Percentiles rank a stretch among this genome's conserved stretches.
Evolutionary conservation across 2,888 invertebrate genomes (phyloP).

Genomic region (Litoditis marina): DNA sequence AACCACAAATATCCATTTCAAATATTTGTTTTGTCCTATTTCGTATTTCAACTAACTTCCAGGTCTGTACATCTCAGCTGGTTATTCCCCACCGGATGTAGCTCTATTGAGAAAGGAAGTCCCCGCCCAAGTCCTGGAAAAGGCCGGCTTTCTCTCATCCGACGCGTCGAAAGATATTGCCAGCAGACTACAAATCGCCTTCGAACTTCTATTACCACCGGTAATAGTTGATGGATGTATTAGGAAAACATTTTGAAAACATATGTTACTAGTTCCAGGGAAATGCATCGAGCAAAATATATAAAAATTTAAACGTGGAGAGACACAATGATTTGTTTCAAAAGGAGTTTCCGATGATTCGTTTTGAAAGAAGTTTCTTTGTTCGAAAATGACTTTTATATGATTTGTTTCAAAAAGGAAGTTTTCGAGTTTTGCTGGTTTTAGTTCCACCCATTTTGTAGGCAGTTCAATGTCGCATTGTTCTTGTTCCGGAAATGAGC

Average conservation of each 20-base stretch:
- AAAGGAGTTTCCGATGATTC: too few relatives aligned
- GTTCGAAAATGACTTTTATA: slow-evolving; percentile 13
- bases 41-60: slow-evolving; percentile 1
- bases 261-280: too few relatives aligned
- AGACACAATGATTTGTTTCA: too few relatives aligned
- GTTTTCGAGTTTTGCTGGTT: neutral
- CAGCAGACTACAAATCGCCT: slow-evolving; percentile 50
- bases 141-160: slow-evolving; percentile 45
- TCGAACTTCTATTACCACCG: slow-evolving; percentile 49
- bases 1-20: too few relatives aligned
- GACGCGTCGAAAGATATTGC: slow-evolving; percentile 49
- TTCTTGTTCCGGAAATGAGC: slow-evolving; percentile 40
- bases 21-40: neutral
- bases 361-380: neutral
- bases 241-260: too few relatives aligned
- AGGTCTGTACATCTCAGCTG: slow-evolving; percentile 50
- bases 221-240: too few relatives aligned
- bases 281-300: too few relatives aligned
- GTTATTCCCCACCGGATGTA: slow-evolving; percentile 51
- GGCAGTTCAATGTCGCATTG: slow-evolving; percentile 48
- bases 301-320: too few relatives aligned
- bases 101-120: slow-evolving; percentile 46
- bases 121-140: slow-evolving; percentile 44
- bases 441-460: slow-evolving; percentile 16
- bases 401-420: too few relatives aligned